Evolutionary conservation across 2,797 vertebrate species (phyloP), one percentile per base, ranked within the genome.

Genomic region (Acrossocheilus fasciatus): DNA sequence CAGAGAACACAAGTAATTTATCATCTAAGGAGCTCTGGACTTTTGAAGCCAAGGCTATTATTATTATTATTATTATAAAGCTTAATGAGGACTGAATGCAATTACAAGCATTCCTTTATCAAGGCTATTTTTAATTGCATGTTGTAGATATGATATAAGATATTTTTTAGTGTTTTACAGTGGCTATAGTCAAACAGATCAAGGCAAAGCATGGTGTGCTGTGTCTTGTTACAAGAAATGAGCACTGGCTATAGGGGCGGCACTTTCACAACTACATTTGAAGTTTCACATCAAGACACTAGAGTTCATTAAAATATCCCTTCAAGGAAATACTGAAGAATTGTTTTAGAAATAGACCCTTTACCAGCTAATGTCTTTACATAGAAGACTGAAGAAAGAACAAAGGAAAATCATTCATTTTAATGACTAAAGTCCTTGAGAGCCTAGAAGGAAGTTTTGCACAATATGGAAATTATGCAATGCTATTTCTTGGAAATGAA

Each of bases 21-120:
- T 85, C n/a, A 59, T 45, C 50, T n/a, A 41, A 83, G 68, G 39
- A 72, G 39, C 12, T 5, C n/a, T 70, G 75, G 52, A 81, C 79
- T 36, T 81, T 81, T 62, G 76, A 81, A 34, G 18, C 62, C 9
- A 6, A 50, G 17, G 30, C 30, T 30, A 81, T 34, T 10, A 15
- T 26, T 30, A 30, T 74, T 74, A 73, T 73, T 74, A 74, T 74
- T 74, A 47, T 10, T 43, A 74, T 74, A 74, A 74, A 47, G 43
- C 23, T 45, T n/a, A 73, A 41, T 23, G 30, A 39, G 10, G 23
- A 59, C 10, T n/a, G 23, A 23, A 59, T 59, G 26, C 59, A 14
- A 43, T 11, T 10, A 72, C 69, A 72, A 2, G 6, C 43, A 74
- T 43, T 43, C 1, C 39, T 72, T 72, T 74, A 47, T 74, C 72